Percentiles rank a stretch among this genome's conserved stretches.
Evolutionary conservation across 2,888 invertebrate genomes (phyloP).

Genomic region (Drosophila kanekoi): DNA sequence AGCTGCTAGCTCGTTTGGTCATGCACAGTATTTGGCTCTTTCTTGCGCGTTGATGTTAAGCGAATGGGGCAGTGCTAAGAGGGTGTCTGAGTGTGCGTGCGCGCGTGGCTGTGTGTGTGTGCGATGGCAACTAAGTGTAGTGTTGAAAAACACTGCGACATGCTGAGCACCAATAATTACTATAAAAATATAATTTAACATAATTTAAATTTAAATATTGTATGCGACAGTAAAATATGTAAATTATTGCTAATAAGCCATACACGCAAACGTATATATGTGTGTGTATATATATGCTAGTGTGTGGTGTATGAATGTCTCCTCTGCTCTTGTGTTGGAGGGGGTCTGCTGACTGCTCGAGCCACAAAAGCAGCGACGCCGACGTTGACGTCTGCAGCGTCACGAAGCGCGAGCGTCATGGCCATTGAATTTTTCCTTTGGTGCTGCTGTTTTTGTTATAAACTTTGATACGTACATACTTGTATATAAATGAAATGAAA

Average conservation of each 20-base stretch:
- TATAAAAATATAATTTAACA: constrained; percentile 66
- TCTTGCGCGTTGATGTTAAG: constrained; percentile 41
- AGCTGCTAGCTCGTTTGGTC: constrained; percentile 50
- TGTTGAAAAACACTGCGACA: constrained; percentile 59
- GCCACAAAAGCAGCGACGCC: constrained; percentile 60
- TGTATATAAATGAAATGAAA: constrained; percentile 60
- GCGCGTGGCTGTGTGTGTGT: constrained; percentile 48
- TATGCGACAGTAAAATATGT: constrained; percentile 36
- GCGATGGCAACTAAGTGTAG: constrained; percentile 51
- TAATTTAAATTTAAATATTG: constrained; percentile 58
- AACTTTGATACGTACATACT: constrained; percentile 42
- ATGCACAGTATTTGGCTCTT: constrained; percentile 59
- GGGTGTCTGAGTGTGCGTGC: constrained; percentile 30
- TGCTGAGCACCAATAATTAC: constrained; percentile 65
- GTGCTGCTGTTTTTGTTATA: constrained; percentile 49
- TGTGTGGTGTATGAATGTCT: constrained; percentile 8
- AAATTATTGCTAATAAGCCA: constrained; percentile 40
- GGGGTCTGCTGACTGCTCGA: constrained; percentile 63
- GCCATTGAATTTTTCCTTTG: constrained; percentile 77
- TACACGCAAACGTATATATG: constrained; percentile 3
- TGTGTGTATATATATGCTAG: constrained; percentile 1
- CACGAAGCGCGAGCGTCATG: constrained; percentile 70
- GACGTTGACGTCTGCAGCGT: constrained; percentile 42
- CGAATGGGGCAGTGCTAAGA: constrained; percentile 74
- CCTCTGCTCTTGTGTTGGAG: constrained; percentile 29